Conservation (phyloP, 2,888 invertebrate species). For the Colletes collaris region DNA sequence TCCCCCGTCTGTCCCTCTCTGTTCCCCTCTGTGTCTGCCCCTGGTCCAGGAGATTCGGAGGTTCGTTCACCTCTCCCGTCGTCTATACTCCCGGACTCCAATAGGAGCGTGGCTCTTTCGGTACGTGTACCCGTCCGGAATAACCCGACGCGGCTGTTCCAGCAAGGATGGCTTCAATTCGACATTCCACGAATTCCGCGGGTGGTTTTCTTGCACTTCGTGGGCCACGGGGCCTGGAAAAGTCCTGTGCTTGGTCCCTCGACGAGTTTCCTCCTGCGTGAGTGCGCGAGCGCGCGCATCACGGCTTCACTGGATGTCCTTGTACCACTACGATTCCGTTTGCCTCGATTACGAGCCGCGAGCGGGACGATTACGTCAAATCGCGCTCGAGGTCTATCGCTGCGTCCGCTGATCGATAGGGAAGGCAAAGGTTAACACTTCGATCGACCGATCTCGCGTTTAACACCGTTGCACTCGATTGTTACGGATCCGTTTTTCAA, state of each 20-base stretch:
- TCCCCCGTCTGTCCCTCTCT: constrained; percentile 44
- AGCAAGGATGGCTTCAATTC: constrained; percentile 75
- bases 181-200: constrained; percentile 77
- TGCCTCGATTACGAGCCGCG: constrained; percentile 57
- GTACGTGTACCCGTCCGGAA: constrained; percentile 41
- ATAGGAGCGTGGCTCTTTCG: constrained; percentile 5
- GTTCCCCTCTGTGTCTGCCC: background rate
- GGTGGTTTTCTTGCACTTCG: constrained; percentile 70
- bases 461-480: background rate
- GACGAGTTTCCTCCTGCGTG: constrained; percentile 7
- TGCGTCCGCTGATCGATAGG: constrained; percentile 21
- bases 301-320: constrained; percentile 48
- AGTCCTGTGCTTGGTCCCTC: constrained; percentile 14
- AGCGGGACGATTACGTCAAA: constrained; percentile 58
- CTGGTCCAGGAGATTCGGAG: constrained; percentile 76
- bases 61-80: constrained; percentile 81
- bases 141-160: constrained; percentile 59
- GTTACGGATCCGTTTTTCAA: no score
- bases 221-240: constrained; percentile 41
- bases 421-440: constrained; percentile 28
- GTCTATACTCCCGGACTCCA: constrained; percentile 34
- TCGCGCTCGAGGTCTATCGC: constrained; percentile 27
- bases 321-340: constrained; percentile 56
- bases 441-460: background rate
- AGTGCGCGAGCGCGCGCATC: background rate